Conservation (phyloP, 2,113 vertebrate genomes). For the Beaufortia kweichowensis region DNA sequence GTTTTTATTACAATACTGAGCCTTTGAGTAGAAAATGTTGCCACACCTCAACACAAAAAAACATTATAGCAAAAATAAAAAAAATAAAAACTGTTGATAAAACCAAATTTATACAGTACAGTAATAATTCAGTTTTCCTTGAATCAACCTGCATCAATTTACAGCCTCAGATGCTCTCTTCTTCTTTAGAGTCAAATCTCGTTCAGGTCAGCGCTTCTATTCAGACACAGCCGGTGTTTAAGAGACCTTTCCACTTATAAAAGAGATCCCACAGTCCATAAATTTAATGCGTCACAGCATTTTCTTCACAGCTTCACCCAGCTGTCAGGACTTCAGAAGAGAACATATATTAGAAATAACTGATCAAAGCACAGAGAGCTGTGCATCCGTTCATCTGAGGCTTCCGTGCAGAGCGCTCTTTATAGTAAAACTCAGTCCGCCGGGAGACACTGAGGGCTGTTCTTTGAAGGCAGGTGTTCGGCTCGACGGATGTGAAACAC, state of each 20-base stretch:
- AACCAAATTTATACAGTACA: too few relatives aligned
- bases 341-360: conserved; percentile 28
- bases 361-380: conserved; percentile 32
- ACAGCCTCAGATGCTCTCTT: too few relatives aligned
- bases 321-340: conserved; percentile 23
- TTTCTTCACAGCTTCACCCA: not conserved
- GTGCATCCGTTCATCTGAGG: conserved; percentile 13
- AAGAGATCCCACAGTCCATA: conserved; percentile 5
- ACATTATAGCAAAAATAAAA: too few relatives aligned
- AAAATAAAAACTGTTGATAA: too few relatives aligned
- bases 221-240: not conserved
- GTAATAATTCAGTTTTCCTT: too few relatives aligned
- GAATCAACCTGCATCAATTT: too few relatives aligned
- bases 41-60: too few relatives aligned
- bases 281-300: not conserved
- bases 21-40: too few relatives aligned
- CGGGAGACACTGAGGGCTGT: conserved; percentile 9
- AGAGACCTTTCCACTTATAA: not conserved
- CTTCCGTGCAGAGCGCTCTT: conserved; percentile 8
- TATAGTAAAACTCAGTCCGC: conserved; percentile 1
- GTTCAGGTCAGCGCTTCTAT: conserved; percentile 8
- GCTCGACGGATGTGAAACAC: conserved; percentile 24
- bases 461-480: conserved; percentile 36
- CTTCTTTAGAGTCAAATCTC: not conserved
- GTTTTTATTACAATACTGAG: too few relatives aligned